Evolutionary conservation across 2,888 invertebrate species (phyloP).

Genomic region (Lysandra coridon): DNA sequence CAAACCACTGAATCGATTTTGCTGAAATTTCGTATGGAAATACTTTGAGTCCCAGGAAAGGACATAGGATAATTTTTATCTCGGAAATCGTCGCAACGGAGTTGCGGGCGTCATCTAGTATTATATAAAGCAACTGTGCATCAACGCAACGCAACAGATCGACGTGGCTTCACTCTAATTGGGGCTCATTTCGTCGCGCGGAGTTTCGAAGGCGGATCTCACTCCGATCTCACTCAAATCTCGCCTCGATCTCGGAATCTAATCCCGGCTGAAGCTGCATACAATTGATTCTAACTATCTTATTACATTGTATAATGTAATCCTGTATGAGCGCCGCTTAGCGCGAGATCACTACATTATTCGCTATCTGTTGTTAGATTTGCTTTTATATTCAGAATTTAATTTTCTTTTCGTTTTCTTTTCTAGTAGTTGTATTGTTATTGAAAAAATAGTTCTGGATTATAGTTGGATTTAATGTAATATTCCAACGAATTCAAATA

Average conservation of each 20-base stretch:
- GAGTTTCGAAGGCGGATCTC: not conserved
- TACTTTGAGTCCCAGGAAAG: too few relatives aligned
- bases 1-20: too few relatives aligned
- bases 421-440: not conserved
- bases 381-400: not conserved
- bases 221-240: not conserved
- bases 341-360: not conserved
- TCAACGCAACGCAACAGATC: not conserved
- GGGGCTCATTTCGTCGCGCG: not conserved
- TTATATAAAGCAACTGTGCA: too few relatives aligned
- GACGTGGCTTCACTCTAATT: not conserved
- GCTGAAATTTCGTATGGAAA: too few relatives aligned
- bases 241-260: not conserved
- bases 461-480: not conserved
- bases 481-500: too few relatives aligned
- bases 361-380: constrained; percentile 1
- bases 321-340: not conserved
- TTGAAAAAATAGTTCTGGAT: not conserved
- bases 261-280: constrained; percentile 1
- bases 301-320: not conserved
- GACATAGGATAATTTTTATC: too few relatives aligned
- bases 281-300: constrained; percentile 1
- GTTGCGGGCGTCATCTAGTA: too few relatives aligned
- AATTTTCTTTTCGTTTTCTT: not conserved
- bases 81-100: too few relatives aligned